Conservation (phyloP, 2,888 invertebrate genomes). For the Uropetala carovei region DNA sequence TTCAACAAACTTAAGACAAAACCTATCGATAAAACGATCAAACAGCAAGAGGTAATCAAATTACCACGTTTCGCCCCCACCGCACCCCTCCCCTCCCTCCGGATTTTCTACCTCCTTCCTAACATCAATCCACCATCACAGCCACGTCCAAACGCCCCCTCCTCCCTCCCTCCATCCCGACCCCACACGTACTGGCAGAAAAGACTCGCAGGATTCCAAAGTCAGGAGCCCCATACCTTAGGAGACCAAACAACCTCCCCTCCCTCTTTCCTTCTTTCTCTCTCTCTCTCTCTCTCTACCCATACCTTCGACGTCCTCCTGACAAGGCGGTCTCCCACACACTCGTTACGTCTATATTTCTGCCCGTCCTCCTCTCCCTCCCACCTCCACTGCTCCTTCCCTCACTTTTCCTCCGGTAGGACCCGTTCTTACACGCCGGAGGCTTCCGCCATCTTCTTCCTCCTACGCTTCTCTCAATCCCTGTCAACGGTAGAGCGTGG, state of each 20-base stretch:
- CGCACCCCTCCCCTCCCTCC: neutral
- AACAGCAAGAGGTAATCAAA: neutral
- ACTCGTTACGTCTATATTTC: slow-evolving; percentile 59
- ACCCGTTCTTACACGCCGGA: neutral
- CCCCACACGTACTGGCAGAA: slow-evolving; percentile 27
- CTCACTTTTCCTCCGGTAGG: slow-evolving; percentile 32
- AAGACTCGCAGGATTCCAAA: neutral
- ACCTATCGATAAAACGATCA: too few relatives aligned
- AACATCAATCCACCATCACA: too few relatives aligned
- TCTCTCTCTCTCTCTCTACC: neutral
- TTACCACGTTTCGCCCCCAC: neutral
- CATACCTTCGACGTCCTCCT: neutral
- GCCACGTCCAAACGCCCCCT: neutral
- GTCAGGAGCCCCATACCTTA: slow-evolving; percentile 51
- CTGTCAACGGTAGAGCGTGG: neutral
- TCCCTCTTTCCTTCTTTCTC: neutral
- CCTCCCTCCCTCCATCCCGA: neutral
- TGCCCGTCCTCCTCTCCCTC: neutral
- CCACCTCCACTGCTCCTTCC: too few relatives aligned
- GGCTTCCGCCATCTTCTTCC: slow-evolving; percentile 8
- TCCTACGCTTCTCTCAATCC: slow-evolving; percentile 38
- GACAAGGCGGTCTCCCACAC: slow-evolving; percentile 58
- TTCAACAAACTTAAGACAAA: too few relatives aligned
- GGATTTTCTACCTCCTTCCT: neutral
- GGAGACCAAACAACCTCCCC: slow-evolving; percentile 1